A percentile compares a stretch with the other conserved stretches of the same genome.
These are phyloP conservation scores for Acanthochromis polyacanthus DNA, from an alignment of 2,113 vertebrate species.

Conservation along the genomic window DNA sequence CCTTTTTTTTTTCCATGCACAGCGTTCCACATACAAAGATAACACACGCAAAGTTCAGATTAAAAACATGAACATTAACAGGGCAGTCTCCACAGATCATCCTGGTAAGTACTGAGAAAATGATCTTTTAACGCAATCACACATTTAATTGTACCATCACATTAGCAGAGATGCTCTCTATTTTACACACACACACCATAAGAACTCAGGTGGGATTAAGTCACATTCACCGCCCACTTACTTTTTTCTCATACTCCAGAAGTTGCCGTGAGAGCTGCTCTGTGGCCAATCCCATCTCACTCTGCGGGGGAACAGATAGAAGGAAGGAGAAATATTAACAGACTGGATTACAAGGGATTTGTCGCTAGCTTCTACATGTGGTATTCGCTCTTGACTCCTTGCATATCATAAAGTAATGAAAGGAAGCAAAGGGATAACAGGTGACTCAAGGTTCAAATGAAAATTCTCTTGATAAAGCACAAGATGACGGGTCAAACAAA, in stretches of 20 bases:
- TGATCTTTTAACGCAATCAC: background rate
- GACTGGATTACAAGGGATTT: background rate
- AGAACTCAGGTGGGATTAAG: background rate
- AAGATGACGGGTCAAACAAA: background rate
- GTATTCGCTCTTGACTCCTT: background rate
- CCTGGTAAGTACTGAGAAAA: background rate
- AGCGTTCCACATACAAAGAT: background rate
- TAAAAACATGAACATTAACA: background rate
- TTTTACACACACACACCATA: background rate
- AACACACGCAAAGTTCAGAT: background rate
- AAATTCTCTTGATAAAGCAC: background rate
- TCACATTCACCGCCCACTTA: slow-evolving; percentile 63
- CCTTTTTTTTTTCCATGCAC: background rate
- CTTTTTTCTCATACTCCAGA: slow-evolving; percentile 96
- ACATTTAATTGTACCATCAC: background rate
- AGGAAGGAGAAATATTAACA: background rate
- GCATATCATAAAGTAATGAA: background rate
- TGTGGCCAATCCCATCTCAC: slow-evolving; percentile 97
- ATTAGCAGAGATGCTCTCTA: background rate
- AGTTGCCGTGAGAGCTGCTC: slow-evolving; percentile 96
- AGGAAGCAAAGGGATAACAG: background rate
- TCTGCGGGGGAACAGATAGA: slow-evolving; percentile 80
- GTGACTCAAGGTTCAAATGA: background rate
- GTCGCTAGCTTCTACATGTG: background rate
- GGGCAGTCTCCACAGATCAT: background rate